Percentiles rank a stretch among this genome's conserved stretches.
These are phyloP conservation scores for Cassiopea xamachana DNA, from an alignment of 30 jellyfish, hydroid and myxozoan species.

Conservation along the genomic window DNA sequence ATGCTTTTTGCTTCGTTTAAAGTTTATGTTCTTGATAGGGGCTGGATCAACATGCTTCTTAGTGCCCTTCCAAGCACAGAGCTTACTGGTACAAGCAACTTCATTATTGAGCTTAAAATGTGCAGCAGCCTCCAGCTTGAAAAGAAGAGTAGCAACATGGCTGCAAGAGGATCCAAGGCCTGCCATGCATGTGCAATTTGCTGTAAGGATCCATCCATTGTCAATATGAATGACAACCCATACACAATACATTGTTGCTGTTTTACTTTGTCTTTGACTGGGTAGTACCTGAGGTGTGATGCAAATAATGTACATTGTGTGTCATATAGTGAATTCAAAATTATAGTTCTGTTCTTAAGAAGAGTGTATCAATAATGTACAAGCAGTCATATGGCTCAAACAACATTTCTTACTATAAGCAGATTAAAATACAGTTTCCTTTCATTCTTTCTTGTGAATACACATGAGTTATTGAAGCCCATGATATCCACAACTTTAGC, in stretches of 20 bases:
- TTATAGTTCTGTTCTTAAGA: not conserved
- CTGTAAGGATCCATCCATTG: conserved; percentile 30
- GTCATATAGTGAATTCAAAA: not conserved
- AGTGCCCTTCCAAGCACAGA: conserved; percentile 34
- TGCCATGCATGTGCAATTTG: conserved; percentile 21
- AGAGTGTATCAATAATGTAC: no score
- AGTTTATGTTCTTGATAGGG: conserved; percentile 16
- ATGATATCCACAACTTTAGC: no score
- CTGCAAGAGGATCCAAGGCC: conserved; percentile 71
- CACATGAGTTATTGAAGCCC: no score
- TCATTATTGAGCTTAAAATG: conserved; percentile 19
- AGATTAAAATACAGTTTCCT: no score
- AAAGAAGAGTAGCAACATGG: conserved; percentile 64
- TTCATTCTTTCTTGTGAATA: no score
- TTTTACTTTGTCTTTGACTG: conserved; percentile 35
- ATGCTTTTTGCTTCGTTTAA: conserved; percentile 20
- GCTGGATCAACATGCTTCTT: conserved; percentile 42
- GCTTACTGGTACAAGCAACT: conserved; percentile 24
- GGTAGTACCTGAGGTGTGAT: not conserved
- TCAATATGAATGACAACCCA: conserved; percentile 15
- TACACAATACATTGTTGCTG: conserved; percentile 17
- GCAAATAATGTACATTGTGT: not conserved
- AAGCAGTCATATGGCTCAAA: no score
- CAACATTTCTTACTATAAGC: no score
- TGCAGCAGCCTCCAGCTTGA: conserved; percentile 38